These are phyloP conservation scores for Scaptomyza caliginosa DNA, from an alignment of 2,888 invertebrate genomes.

Conservation along the genomic window DNA sequence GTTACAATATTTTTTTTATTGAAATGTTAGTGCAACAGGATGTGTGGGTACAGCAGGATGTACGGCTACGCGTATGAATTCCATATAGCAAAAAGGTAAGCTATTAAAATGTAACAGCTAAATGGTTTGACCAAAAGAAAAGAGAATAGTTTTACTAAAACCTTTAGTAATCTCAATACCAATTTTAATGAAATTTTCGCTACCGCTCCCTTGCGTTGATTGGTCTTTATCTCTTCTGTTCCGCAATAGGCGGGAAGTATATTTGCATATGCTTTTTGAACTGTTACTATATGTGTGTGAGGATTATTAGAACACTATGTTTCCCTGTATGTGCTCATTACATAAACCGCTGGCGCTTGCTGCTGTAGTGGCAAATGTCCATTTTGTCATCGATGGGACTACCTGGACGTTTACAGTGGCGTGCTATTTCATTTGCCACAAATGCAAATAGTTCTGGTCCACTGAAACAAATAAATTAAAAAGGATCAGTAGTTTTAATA, in stretches of 20 bases:
- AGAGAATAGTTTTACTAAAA: neutral
- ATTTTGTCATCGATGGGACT: conserved; percentile 89
- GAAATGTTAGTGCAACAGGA: neutral
- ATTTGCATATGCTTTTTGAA: conserved; percentile 4
- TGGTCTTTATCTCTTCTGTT: neutral
- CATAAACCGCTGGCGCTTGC: conserved; percentile 89
- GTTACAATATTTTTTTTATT: conserved; percentile 1
- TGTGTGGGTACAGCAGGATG: conserved; percentile 1
- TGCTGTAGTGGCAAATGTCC: conserved; percentile 90
- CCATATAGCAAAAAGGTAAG: neutral
- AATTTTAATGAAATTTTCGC: neutral
- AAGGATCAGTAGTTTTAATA: neutral
- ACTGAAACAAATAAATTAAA: conserved; percentile 55
- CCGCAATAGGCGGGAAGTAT: neutral
- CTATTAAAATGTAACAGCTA: neutral
- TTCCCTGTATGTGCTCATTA: conserved; percentile 77
- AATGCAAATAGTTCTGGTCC: conserved; percentile 88
- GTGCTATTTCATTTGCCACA: conserved; percentile 89
- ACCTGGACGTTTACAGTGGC: conserved; percentile 89
- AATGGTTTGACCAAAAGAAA: neutral
- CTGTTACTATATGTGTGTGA: conserved; percentile 4
- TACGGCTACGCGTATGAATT: neutral
- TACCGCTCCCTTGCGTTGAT: neutral
- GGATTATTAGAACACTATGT: conserved; percentile 9
- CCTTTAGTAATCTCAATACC: neutral